Percentiles rank a stretch among this genome's conserved stretches.
phyloP scores from a whole-genome alignment of 1,140 invertebrate species.

The Halyomorpha halys region DNA sequence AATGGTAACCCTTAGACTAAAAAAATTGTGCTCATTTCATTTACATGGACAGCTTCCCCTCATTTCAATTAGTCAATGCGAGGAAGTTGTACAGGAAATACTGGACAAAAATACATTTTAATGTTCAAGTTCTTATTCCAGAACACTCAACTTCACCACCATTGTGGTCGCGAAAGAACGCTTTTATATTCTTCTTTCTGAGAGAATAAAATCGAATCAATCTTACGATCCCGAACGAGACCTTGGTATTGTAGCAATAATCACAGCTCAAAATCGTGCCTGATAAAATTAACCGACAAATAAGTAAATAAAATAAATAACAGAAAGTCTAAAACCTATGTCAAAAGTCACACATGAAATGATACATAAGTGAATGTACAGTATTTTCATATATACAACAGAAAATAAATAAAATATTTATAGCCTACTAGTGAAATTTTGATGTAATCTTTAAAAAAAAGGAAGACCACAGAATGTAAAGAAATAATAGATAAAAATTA shows the following conservation, averaged over 20 bases:
- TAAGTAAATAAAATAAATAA: conserved; percentile 9
- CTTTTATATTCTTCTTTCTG: not conserved
- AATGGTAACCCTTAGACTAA: conserved; percentile 10
- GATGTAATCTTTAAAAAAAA: conserved; percentile 1
- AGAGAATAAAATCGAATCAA: conserved; percentile 15
- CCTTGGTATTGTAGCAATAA: conserved; percentile 20
- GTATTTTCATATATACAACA: conserved; percentile 17
- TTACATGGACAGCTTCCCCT: not conserved
- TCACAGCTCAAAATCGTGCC: conserved; percentile 21
- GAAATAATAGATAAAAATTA: not conserved
- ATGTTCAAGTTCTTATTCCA: not conserved
- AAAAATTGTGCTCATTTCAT: conserved; percentile 11
- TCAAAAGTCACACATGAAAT: conserved; percentile 16
- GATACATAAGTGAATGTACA: conserved; percentile 18
- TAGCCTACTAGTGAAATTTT: conserved; percentile 13
- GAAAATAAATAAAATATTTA: conserved; percentile 12
- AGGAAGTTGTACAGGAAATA: conserved; percentile 4
- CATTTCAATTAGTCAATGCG: not conserved
- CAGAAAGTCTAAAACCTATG: not conserved
- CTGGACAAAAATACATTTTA: not conserved
- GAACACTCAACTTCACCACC: not conserved
- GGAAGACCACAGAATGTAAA: conserved; percentile 17
- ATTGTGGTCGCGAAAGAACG: not conserved
- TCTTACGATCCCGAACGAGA: conserved; percentile 17
- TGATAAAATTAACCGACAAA: not conserved